phyloP scores from a whole-genome alignment of 1,140 invertebrate species.

The Microplitis mediator region DNA sequence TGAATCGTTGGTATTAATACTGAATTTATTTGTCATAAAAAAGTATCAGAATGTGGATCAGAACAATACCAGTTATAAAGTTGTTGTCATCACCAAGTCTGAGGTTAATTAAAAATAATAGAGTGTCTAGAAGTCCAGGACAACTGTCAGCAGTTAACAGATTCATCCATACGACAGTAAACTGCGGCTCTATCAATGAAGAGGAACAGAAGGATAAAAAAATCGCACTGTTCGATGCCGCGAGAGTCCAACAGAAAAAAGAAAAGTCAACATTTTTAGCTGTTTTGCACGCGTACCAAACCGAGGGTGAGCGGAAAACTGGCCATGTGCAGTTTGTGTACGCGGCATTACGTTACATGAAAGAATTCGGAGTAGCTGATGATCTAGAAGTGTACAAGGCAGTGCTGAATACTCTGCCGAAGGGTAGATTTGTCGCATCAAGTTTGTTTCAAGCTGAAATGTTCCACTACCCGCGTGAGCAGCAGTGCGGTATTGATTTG shows the following conservation, averaged over 20 bases:
- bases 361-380: conserved; percentile 87
- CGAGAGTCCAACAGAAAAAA: conserved; percentile 61
- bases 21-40: too few species aligned
- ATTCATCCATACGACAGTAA: not conserved
- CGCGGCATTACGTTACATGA: conserved; percentile 84
- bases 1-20: too few species aligned
- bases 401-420: conserved; percentile 89
- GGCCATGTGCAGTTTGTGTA: conserved; percentile 95
- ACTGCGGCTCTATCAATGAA: not conserved
- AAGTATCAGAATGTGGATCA: too few species aligned
- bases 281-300: conserved; percentile 75
- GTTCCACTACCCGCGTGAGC: conserved; percentile 93
- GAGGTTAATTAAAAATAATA: too few species aligned
- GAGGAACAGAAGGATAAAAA: not conserved
- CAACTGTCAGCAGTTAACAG: not conserved
- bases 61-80: too few species aligned
- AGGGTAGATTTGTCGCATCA: conserved; percentile 83
- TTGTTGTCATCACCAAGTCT: too few species aligned
- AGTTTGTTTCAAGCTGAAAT: conserved; percentile 86
- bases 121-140: too few species aligned
- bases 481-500: conserved; percentile 86
- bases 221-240: conserved; percentile 6
- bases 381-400: conserved; percentile 93
- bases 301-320: conserved; percentile 65
- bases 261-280: conserved; percentile 76